Base-by-base conservation (phyloP, 2,888 invertebrate species). In the Diploptera punctata region DNA sequence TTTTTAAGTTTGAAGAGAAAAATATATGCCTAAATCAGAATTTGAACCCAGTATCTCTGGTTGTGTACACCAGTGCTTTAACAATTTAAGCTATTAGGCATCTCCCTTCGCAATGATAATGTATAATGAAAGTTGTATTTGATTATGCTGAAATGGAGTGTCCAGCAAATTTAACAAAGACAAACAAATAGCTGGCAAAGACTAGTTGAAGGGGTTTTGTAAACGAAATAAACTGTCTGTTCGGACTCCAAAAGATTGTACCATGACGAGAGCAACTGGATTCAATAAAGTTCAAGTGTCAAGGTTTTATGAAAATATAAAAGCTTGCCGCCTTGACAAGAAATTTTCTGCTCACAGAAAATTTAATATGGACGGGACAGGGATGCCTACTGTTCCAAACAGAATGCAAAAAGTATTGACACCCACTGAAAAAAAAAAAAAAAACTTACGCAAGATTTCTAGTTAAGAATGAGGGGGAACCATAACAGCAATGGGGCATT, bases 241-340 rank as follows among this genome's bases (percentile, higher is more conserved):
- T 43, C 75, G 79, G 31, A 77, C 52, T 75, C 79, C 78, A 71
- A 77, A 79, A 74, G 76, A 76, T n/a, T 78, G 79, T 65, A 74
- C 79, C 52, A 77, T 79, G 62, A 80, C 79, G 2, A 71, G 81
- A 69, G 80, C 81, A 62, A 74, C 75, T 61, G 80, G 79, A 1
- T 82, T 81, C 67, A 80, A 81, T 68, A 79, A 77, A 77, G 72
- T 74, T n/a, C 76, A 76, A 4, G 79, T 80, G 5, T 70, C 72
- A 61, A 31, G 74, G 31, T 78, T 79, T 78, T 78, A 76, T 76
- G 75, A 79, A 57, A 76, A 79, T 70, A 76, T 79, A 71, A 76
- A 78, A 71, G 60, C 67, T 7, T 31, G 77, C n/a, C 76, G 74
- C 60, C 43, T 75, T 4, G 16, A 77, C 67, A 74, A 77, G 44